phyloP scores from a whole-genome alignment of 2,888 invertebrate species.

The Drosophila acutilabella region DNA sequence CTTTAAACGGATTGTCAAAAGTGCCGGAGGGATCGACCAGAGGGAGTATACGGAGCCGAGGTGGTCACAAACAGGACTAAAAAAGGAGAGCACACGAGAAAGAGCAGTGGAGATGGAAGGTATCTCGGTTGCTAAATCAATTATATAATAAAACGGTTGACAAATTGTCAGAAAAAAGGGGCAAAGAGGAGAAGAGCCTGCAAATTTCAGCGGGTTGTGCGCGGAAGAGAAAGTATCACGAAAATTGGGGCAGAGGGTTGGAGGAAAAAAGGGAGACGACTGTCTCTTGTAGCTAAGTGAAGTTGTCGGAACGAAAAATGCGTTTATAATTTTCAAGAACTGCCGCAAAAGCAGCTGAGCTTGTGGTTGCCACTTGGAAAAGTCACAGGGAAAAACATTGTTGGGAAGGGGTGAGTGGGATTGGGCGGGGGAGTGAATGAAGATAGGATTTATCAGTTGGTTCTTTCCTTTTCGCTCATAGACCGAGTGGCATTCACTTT shows the following conservation, averaged over 20 bases:
- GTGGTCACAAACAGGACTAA: too few relatives aligned
- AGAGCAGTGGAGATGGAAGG: not conserved
- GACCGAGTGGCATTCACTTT: conserved; percentile 61
- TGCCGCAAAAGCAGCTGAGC: conserved; percentile 42
- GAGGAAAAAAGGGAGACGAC: not conserved
- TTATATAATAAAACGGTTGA: conserved; percentile 73
- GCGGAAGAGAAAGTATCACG: not conserved
- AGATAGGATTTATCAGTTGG: conserved; percentile 31
- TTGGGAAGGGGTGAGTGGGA: not conserved
- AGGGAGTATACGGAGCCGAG: not conserved
- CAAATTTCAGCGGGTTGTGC: not conserved
- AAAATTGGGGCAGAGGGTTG: not conserved
- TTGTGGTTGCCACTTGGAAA: conserved; percentile 37
- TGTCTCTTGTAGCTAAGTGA: conserved; percentile 43
- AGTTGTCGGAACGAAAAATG: conserved; percentile 47
- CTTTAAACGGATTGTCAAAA: conserved; percentile 59
- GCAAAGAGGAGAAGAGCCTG: not conserved
- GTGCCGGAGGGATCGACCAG: not conserved
- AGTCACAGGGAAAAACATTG: not conserved
- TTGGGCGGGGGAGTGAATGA: not conserved
- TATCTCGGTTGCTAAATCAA: conserved; percentile 69
- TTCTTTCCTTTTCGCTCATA: conserved; percentile 26
- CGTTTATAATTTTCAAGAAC: conserved; percentile 64
- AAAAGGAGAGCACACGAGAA: conserved; percentile 1
- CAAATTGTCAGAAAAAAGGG: conserved; percentile 50